Percentiles rank a stretch among this genome's conserved stretches.
Evolutionary conservation across 2,797 vertebrate genomes (phyloP).

Genomic region (Phalloptychus januarius): DNA sequence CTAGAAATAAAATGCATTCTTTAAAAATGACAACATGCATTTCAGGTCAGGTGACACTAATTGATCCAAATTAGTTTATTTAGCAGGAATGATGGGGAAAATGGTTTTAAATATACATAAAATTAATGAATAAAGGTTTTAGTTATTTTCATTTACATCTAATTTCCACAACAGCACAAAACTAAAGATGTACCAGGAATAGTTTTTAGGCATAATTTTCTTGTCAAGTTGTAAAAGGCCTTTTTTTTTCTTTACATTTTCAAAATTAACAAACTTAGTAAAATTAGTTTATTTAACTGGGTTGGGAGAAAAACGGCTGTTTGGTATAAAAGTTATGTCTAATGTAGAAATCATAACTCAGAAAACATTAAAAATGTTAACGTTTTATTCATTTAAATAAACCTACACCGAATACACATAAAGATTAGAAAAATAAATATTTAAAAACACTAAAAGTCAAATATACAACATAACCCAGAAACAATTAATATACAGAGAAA

Average conservation of each 20-base stretch:
- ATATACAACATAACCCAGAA: conserved; percentile 42
- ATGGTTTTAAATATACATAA: background rate
- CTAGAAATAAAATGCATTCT: no score
- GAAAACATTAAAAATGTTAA: background rate
- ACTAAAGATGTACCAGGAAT: background rate
- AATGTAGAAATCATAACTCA: background rate
- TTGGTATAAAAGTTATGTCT: background rate
- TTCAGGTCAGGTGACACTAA: no score
- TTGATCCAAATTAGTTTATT: no score
- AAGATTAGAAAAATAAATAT: conserved; percentile 78
- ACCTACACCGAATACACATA: conserved; percentile 75
- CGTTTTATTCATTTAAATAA: conserved; percentile 75
- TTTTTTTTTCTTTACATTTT: background rate
- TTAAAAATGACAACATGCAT: no score
- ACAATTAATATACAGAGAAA: conserved; percentile 42
- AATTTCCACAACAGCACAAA: background rate
- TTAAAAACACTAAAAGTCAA: conserved; percentile 56
- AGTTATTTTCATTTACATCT: background rate
- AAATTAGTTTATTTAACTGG: background rate
- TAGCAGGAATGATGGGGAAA: background rate
- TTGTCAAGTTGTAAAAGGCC: background rate
- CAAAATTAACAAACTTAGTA: no score
- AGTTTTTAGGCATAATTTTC: background rate
- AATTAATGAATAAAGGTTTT: background rate
- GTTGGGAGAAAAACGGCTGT: background rate